A percentile compares a stretch with the other conserved stretches of the same genome.
Conservation (phyloP, 1,140 invertebrate species). For the Lerema accius region DNA sequence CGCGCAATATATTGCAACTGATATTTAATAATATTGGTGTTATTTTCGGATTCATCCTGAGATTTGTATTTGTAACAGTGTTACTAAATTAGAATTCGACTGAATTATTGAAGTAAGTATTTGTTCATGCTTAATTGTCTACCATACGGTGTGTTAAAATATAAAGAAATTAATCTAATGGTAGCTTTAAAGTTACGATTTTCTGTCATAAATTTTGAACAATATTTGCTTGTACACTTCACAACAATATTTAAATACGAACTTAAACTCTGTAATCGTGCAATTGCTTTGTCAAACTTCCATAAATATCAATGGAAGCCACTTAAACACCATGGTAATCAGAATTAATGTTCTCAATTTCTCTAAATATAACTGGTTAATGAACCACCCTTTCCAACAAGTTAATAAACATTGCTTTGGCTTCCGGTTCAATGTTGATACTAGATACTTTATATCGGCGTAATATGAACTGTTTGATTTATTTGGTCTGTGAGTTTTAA, state of each 20-base stretch:
- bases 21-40: conserved; percentile 1
- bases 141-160: too few relatives aligned
- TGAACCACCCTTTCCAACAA: conserved; percentile 34
- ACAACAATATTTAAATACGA: too few relatives aligned
- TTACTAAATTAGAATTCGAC: too few relatives aligned
- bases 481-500: neutral
- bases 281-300: conserved; percentile 50
- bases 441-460: neutral
- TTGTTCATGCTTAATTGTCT: too few relatives aligned
- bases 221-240: too few relatives aligned
- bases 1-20: conserved; percentile 12
- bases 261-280: conserved; percentile 8
- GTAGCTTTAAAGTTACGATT: too few relatives aligned
- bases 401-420: neutral
- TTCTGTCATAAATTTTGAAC: too few relatives aligned
- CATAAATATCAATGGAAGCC: conserved; percentile 68
- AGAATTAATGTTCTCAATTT: conserved; percentile 70
- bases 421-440: neutral
- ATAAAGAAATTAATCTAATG: too few relatives aligned
- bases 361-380: conserved; percentile 37
- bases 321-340: conserved; percentile 60
- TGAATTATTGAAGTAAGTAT: too few relatives aligned
- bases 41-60: neutral
- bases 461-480: neutral
- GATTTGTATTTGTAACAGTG: too few relatives aligned